Percentiles rank a stretch among this genome's conserved stretches.
Conservation (phyloP, 1,140 invertebrate species). For the Batillaria attramentaria region DNA sequence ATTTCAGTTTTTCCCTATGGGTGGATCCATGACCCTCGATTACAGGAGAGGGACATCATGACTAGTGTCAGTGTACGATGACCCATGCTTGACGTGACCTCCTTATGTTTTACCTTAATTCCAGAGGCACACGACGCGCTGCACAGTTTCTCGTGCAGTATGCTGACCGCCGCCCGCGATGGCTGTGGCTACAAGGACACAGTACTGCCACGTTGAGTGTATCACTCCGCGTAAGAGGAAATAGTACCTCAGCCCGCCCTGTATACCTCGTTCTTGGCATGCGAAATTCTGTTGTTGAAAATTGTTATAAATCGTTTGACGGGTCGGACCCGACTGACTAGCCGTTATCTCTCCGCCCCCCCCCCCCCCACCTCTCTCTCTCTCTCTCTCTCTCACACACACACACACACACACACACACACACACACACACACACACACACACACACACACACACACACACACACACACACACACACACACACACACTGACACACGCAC, state of each 20-base stretch:
- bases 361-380: constrained; percentile 7
- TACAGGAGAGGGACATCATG: too few relatives aligned
- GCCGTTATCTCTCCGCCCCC: not conserved
- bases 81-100: too few relatives aligned
- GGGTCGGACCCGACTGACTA: not conserved
- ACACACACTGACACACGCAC: constrained; percentile 18
- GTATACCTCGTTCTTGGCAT: not conserved
- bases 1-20: too few relatives aligned
- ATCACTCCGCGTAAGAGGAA: not conserved
- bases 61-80: too few relatives aligned
- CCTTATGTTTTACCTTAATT: too few relatives aligned
- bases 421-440: constrained; percentile 10
- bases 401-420: constrained; percentile 10
- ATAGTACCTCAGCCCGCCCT: not conserved
- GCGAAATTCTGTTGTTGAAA: not conserved
- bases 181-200: constrained; percentile 63
- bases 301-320: not conserved
- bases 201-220: constrained; percentile 37
- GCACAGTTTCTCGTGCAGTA: constrained; percentile 71
- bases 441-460: constrained; percentile 14
- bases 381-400: constrained; percentile 6
- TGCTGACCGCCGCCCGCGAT: constrained; percentile 65
- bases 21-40: too few relatives aligned
- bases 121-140: constrained; percentile 71
- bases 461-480: constrained; percentile 10